A percentile compares a stretch with the other conserved stretches of the same genome.
These are phyloP conservation scores for Limnodromus scolopaceus DNA, from an alignment of 2,797 vertebrate species.

Conservation along the genomic window DNA sequence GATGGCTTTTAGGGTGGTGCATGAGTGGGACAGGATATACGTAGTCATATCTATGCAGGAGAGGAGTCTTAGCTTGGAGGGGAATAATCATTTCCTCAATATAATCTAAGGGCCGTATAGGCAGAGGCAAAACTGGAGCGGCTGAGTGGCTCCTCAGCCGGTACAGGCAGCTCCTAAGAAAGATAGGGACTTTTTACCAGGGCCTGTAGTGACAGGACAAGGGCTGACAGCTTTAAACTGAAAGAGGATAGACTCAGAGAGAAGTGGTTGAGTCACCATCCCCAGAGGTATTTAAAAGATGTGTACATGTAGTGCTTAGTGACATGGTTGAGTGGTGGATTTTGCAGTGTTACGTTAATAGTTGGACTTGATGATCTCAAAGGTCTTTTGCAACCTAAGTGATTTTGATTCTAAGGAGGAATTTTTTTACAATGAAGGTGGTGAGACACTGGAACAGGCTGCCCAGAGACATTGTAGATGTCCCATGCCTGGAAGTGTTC, in stretches of 20 bases:
- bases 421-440: background rate
- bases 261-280: background rate
- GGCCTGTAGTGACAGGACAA: background rate
- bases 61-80: background rate
- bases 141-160: background rate
- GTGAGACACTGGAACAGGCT: background rate
- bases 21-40: background rate
- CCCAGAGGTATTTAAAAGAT: background rate
- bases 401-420: background rate
- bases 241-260: background rate
- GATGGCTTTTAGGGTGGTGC: background rate
- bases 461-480: background rate
- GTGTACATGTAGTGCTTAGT: background rate
- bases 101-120: background rate
- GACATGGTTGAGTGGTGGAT: background rate
- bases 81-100: background rate
- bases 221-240: background rate
- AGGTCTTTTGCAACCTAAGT: background rate
- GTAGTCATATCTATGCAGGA: background rate
- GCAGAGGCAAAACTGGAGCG: background rate
- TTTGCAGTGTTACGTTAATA: background rate
- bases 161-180: background rate
- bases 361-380: background rate
- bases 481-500: background rate
- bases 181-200: background rate